phyloP scores from a whole-genome alignment of 2,113 vertebrate species.

The Tiliqua scincoides region DNA sequence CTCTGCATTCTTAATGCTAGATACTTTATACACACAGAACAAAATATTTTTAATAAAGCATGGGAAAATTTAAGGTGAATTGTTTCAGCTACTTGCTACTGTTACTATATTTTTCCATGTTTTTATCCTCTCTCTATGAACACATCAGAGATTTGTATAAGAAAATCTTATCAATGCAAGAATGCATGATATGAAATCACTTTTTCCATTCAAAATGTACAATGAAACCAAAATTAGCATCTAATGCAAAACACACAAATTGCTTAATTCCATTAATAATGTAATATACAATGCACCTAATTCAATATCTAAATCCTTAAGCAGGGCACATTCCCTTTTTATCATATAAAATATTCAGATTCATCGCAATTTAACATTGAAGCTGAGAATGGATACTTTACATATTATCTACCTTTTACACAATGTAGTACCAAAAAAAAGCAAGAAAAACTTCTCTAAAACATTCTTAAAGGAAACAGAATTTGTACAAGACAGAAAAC shows the following conservation, averaged over 20 bases:
- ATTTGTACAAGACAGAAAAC: conserved; percentile 60
- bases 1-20: background rate
- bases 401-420: conserved; percentile 49
- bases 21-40: conserved; percentile 9
- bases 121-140: background rate
- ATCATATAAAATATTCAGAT: conserved; percentile 41
- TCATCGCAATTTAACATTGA: conserved; percentile 43
- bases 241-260: background rate
- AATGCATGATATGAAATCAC: background rate
- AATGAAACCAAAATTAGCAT: background rate
- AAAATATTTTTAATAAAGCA: background rate
- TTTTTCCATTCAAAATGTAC: background rate
- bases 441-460: conserved; percentile 60
- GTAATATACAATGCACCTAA: background rate
- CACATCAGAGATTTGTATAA: background rate
- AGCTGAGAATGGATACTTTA: conserved; percentile 32
- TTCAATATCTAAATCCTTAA: conserved; percentile 33
- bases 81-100: background rate
- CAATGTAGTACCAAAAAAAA: conserved; percentile 58
- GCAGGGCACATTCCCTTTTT: background rate
- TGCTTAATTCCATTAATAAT: background rate
- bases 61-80: background rate
- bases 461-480: conserved; percentile 61
- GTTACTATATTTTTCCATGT: too few species aligned
- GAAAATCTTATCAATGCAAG: background rate